Evolutionary conservation across 2,888 invertebrate genomes (phyloP), one percentile per base, ranked within the genome.

Genomic region (Blastobasis adustella): DNA sequence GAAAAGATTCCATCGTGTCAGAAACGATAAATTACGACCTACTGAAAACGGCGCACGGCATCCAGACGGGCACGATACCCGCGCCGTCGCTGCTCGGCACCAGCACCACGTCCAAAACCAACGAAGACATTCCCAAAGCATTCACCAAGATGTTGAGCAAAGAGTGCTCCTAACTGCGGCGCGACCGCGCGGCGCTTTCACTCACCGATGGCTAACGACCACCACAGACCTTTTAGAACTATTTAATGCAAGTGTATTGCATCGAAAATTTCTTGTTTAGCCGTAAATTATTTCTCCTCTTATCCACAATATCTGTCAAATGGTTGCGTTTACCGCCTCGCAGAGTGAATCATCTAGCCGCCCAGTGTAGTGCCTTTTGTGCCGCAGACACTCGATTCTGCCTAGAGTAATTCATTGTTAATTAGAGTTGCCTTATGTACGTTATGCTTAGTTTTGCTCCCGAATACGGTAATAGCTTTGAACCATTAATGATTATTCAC

Each of bases 11-110:
- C 0, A 90, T 94, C 45, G 95, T 99, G 8, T 91, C 92, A 0
- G 96, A 98, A 60, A 90, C 89, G 61, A 96, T 98, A 58, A 96
- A 96, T 76, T 99, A 97, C 75, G 98, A 99, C 80, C 85, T 98
- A 50, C 79, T 98, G 51, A 93, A 92, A 72, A 93, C 92, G 49
- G 92, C 95, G 47, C 90, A 93, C 73, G 90, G 90, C 49, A 93
- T 96, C 53, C 94, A 95, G 73, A 90, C 91, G 49, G 95, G 95
- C 41, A 85, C 89, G 51, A 76, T 92, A 54, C 79, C 93, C 5
- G 95, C 95, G 75, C 94, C 95, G 9, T 92, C 93, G 58, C 88
- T 97, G 49, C 88, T 96, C 52, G 96, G 96, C 10, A 90, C 91
- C 61, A 91, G 92, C 67, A 91, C 91, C 62, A 90, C 91, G 66